Percentiles rank a stretch among this genome's conserved stretches.
phyloP scores from a whole-genome alignment of 1,140 invertebrate species.

The Zaprionus taronus region DNA sequence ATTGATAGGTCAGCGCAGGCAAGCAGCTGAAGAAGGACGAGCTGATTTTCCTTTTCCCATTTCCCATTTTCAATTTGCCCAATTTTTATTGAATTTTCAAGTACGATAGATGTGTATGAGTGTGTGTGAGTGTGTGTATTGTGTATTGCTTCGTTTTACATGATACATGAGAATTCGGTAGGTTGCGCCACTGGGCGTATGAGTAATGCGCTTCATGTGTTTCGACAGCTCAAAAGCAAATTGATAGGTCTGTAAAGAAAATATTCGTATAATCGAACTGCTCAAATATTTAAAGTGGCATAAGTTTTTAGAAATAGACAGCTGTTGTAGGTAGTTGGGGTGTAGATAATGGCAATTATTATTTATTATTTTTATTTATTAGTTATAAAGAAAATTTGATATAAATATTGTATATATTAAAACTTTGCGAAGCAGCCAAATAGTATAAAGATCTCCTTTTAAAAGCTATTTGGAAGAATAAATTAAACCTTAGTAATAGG shows the following conservation, averaged over 20 bases:
- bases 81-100: conserved; percentile 69
- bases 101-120: conserved; percentile 16
- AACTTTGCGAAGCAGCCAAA: too few relatives aligned
- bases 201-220: conserved; percentile 71
- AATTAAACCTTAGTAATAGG: too few relatives aligned
- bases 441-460: too few relatives aligned
- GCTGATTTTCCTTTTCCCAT: background rate
- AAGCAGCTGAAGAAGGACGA: background rate
- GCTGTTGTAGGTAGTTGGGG: too few relatives aligned
- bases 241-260: background rate
- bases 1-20: conserved; percentile 34
- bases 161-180: conserved; percentile 61
- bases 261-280: background rate
- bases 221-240: conserved; percentile 26
- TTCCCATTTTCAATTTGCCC: conserved; percentile 48
- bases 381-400: too few relatives aligned
- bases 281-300: background rate
- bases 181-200: conserved; percentile 67
- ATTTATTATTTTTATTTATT: too few relatives aligned
- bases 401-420: too few relatives aligned
- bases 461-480: too few relatives aligned
- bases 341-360: too few relatives aligned
- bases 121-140: conserved; percentile 32
- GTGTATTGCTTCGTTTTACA: conserved; percentile 45
- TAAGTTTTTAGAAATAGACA: too few relatives aligned